Evolutionary conservation across 1,140 invertebrate species (phyloP).

Genomic region (Drosophila lini): DNA sequence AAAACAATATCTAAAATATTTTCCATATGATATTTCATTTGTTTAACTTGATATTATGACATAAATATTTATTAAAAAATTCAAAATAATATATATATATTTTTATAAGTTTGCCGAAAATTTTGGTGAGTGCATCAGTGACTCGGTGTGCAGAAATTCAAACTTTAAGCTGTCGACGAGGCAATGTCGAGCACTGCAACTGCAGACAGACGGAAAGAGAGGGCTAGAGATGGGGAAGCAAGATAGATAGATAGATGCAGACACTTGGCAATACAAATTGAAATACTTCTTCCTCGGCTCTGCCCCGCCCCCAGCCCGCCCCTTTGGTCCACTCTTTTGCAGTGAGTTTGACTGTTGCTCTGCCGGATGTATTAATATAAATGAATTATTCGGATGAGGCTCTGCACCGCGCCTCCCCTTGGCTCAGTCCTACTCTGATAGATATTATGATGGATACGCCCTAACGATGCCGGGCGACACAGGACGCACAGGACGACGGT

Average conservation of each 20-base stretch:
- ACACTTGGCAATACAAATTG: constrained; percentile 65
- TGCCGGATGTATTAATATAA: constrained; percentile 70
- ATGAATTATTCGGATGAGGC: constrained; percentile 68
- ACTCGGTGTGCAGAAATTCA: constrained; percentile 65
- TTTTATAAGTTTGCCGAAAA: too few relatives aligned
- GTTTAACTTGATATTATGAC: too few relatives aligned
- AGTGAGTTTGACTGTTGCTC: constrained; percentile 41
- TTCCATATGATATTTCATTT: too few relatives aligned
- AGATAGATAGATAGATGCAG: constrained; percentile 33
- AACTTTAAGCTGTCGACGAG: constrained; percentile 71
- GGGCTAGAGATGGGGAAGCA: constrained; percentile 1
- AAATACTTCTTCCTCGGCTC: constrained; percentile 47
- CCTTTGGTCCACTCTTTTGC: constrained; percentile 3
- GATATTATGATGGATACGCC: constrained; percentile 75
- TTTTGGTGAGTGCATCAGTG: constrained; percentile 27
- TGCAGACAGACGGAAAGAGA: constrained; percentile 24
- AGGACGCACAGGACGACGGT: constrained; percentile 48
- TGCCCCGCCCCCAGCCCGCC: not conserved
- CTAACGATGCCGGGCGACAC: constrained; percentile 62
- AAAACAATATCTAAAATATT: too few relatives aligned
- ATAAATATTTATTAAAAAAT: too few relatives aligned
- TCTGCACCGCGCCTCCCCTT: not conserved
- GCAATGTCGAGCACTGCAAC: constrained; percentile 61
- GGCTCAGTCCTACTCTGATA: constrained; percentile 30
- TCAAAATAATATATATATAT: too few relatives aligned